Evolutionary conservation across 2,888 invertebrate genomes (phyloP).

Genomic region (Lamellibrachia satsuma): DNA sequence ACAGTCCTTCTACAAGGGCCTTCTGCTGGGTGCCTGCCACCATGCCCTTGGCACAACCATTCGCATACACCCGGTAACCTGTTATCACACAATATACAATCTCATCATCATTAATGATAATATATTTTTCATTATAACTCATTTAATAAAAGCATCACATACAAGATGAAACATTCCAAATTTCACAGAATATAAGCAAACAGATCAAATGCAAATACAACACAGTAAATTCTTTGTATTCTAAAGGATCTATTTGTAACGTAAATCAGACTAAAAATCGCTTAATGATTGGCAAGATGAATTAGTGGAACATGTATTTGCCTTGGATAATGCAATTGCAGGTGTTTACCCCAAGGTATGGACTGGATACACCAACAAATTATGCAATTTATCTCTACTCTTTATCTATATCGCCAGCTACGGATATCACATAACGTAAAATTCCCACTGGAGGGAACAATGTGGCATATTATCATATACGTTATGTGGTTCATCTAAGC

Average conservation of each 20-base stretch:
- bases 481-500: too few relatives aligned
- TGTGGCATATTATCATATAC: background rate
- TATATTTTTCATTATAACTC: background rate
- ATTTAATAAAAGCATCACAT: background rate
- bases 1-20: conserved; percentile 54
- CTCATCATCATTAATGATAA: background rate
- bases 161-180: background rate
- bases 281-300: too few relatives aligned
- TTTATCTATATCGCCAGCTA: background rate
- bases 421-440: background rate
- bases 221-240: too few relatives aligned
- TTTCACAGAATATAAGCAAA: background rate
- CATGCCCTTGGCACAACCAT: conserved; percentile 56
- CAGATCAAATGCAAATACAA: background rate
- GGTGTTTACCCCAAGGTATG: too few relatives aligned
- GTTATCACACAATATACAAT: conserved; percentile 29
- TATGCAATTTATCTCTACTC: background rate
- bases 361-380: background rate
- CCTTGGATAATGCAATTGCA: too few relatives aligned
- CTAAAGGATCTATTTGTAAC: too few relatives aligned
- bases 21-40: conserved; percentile 51
- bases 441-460: background rate
- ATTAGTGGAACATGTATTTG: too few relatives aligned
- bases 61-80: conserved; percentile 61
- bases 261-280: too few relatives aligned